Evolutionary conservation across 30 jellyfish, hydroid and myxozoan species (phyloP).

Genomic region (Hydra vulgaris): DNA sequence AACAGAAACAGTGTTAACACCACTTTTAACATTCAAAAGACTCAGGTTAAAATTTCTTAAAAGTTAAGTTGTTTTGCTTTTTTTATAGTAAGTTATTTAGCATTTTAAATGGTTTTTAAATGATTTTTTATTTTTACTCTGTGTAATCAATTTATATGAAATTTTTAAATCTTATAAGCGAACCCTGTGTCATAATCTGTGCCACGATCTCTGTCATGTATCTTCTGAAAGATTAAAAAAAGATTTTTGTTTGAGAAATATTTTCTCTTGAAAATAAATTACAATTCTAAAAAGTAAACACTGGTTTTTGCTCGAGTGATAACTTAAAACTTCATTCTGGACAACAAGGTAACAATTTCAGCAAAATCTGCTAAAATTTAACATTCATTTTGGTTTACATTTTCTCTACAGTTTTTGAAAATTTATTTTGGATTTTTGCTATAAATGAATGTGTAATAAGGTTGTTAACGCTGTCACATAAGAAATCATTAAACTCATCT

Average conservation of each 20-base stretch:
- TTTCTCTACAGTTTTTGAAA: neutral
- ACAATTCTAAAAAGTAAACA: neutral
- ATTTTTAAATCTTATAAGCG: neutral
- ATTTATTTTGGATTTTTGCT: neutral
- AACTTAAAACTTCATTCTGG: neutral
- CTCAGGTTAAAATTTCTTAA: too few species aligned
- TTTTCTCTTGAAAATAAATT: neutral
- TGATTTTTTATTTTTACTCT: too few species aligned
- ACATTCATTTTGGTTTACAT: neutral
- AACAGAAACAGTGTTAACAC: too few species aligned
- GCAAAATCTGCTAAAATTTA: neutral
- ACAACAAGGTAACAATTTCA: neutral
- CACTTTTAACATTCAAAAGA: too few species aligned
- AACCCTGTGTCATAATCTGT: neutral
- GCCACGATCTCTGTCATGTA: too few species aligned
- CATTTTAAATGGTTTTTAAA: too few species aligned
- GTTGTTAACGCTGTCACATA: neutral
- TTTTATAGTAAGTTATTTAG: too few species aligned
- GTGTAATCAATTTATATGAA: too few species aligned
- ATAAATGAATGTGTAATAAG: neutral
- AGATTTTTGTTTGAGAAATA: neutral
- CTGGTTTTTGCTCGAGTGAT: neutral
- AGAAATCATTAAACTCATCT: neutral
- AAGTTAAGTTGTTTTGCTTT: too few species aligned
- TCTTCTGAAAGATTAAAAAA: neutral